Evolutionary conservation across 1,140 invertebrate genomes (phyloP), one percentile per base, ranked within the genome.

Genomic region (Cydia pomonella): DNA sequence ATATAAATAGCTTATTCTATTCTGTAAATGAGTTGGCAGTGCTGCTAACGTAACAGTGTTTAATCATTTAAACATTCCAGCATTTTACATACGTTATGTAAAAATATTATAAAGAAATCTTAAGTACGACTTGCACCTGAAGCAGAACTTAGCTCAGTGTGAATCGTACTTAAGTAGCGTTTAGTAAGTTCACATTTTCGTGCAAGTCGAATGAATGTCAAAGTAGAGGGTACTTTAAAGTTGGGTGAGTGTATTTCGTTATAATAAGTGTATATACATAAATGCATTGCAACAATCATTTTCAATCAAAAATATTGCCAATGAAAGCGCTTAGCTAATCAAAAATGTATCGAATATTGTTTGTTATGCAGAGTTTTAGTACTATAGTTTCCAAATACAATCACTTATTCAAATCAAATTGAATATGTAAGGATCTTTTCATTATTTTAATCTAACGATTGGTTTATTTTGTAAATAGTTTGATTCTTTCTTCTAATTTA

Each of bases 331-430:
- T 41, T 69, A 38, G 29, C 64, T 69, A 69, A 69, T 69, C 64
- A 69, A 69, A 69, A 69, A 33, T 69, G 29, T 69, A 69, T 69
- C 64, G 64, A 69, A 69, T 69, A 69, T 69, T 69, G 33, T 69
- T 69, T 69, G 64, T 69, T 41, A 69, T 69, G n/a, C 64, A 38
- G 64, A 59, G 9, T 23, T 72, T 72, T 74, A 64, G 4, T 74
- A 21, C 59, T 44, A 23, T 74, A 47, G 62, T 63, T 74, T 74
- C 38, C 10, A 23, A 73, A 63, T 21, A 44, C 27, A 59, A 59
- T 59, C 53, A 59, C 53, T 53, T 59, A 38, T 69, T 33, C 64
- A 41, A 69, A 69, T 69, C 29, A 69, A 69, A 69, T 69, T 69
- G 64, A 69, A 69, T 33, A 69, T 18, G 64, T 69, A 69, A 69